A percentile compares a stretch with the other conserved stretches of the same genome.
Conservation (phyloP, 37 sponge, comb jelly and placozoan genomes). For the Cliona cf. orientalis region DNA sequence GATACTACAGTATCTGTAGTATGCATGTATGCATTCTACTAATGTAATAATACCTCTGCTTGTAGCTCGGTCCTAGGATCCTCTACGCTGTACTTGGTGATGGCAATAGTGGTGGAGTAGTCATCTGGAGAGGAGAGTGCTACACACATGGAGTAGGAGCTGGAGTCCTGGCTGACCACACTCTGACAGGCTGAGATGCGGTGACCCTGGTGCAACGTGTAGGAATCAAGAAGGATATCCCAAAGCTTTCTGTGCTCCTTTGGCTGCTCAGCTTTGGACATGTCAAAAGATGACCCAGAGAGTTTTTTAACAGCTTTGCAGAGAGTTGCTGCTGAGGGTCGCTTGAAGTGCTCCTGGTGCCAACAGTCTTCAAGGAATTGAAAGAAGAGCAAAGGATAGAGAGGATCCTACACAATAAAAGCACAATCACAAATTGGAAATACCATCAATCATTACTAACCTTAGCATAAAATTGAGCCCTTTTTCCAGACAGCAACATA, state of each 20-base stretch:
- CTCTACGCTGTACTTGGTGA: background rate
- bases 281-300: background rate
- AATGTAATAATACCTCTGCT: background rate
- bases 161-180: background rate
- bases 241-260: background rate
- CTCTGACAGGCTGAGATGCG: constrained; percentile 13
- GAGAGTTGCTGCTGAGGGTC: constrained; percentile 53
- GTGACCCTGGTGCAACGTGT: constrained; percentile 6
- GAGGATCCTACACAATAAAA: constrained; percentile 58
- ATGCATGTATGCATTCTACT: background rate
- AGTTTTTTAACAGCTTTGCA: background rate
- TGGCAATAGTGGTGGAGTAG: background rate
- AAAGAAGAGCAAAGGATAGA: constrained; percentile 55
- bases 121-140: constrained; percentile 22
- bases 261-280: background rate
- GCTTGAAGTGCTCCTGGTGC: constrained; percentile 58
- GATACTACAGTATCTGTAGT: background rate
- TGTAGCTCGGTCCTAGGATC: background rate
- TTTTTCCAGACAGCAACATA: constrained; percentile 27
- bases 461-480: constrained; percentile 44
- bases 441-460: too few species aligned
- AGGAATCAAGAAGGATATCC: constrained; percentile 32
- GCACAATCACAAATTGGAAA: background rate
- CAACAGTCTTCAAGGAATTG: constrained; percentile 65
- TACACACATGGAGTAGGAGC: constrained; percentile 15